Conservation (phyloP, 2,888 invertebrate genomes). For the Deladenus siricidicola region DNA sequence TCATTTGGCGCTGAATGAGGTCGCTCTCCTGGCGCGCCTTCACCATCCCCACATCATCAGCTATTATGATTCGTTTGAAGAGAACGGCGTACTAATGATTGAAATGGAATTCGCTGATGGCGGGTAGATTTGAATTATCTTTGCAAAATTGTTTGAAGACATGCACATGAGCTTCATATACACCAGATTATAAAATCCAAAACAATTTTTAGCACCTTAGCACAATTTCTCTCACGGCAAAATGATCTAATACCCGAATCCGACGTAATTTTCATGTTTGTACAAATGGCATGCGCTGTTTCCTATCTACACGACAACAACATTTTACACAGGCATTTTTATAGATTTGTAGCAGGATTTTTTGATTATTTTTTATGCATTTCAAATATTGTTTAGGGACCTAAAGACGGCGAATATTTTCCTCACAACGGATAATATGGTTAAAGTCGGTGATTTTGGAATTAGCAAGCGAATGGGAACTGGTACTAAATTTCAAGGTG, state of each 20-base stretch:
- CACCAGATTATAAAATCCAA: neutral
- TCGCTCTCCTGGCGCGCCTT: conserved; percentile 64
- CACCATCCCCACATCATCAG: conserved; percentile 70
- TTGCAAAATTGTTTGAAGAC: too few species aligned
- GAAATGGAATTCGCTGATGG: conserved; percentile 75
- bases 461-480: conserved; percentile 69
- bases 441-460: conserved; percentile 70
- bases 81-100: conserved; percentile 61
- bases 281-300: conserved; percentile 66
- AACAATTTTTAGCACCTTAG: conserved; percentile 59
- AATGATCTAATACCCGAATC: conserved; percentile 61
- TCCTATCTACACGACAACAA: conserved; percentile 67
- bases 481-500: conserved; percentile 54
- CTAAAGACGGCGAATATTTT: conserved; percentile 70
- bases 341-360: conserved; percentile 7
- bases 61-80: conserved; percentile 68
- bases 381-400: conserved; percentile 59
- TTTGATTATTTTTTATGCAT: too few species aligned
- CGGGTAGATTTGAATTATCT: too few species aligned
- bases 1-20: conserved; percentile 55
- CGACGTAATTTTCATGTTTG: conserved; percentile 63
- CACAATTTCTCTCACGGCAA: conserved; percentile 62
- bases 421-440: conserved; percentile 58
- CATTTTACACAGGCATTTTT: conserved; percentile 57
- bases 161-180: too few species aligned